Evolutionary conservation across 1,140 invertebrate species (phyloP).

Genomic region (Dreissena rostriformis): DNA sequence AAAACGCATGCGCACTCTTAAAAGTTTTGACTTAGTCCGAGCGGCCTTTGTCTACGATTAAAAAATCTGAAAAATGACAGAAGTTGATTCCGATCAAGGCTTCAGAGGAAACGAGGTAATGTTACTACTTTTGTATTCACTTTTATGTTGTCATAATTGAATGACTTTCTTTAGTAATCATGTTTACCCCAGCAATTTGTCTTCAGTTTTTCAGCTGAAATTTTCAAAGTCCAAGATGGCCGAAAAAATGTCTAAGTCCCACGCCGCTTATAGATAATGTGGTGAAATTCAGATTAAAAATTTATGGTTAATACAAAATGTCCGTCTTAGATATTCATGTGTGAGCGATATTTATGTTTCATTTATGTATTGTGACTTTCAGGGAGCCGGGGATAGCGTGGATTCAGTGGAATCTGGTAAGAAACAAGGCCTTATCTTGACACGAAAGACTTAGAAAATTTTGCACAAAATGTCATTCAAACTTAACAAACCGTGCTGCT

Average conservation of each 20-base stretch:
- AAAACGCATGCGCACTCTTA: not conserved
- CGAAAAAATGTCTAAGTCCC: slow-evolving; percentile 67
- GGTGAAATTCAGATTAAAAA: slow-evolving; percentile 28
- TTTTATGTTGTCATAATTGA: not conserved
- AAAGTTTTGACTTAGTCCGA: slow-evolving; percentile 1
- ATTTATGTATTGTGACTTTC: slow-evolving; percentile 41
- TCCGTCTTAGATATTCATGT: not conserved
- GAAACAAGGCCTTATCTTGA: slow-evolving; percentile 29
- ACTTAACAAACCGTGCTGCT: not conserved
- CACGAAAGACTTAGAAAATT: slow-evolving; percentile 38
- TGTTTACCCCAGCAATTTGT: slow-evolving; percentile 32
- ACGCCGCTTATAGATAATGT: slow-evolving; percentile 18
- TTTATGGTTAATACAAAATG: not conserved
- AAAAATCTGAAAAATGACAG: slow-evolving; percentile 33
- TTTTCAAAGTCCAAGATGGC: slow-evolving; percentile 68
- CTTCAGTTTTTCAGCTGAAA: slow-evolving; percentile 57
- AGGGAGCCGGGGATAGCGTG: slow-evolving; percentile 43
- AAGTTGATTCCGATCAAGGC: slow-evolving; percentile 26
- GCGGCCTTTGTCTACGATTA: not conserved
- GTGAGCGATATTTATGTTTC: not conserved
- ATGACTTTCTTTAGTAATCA: not conserved
- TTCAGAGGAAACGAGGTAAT: slow-evolving; percentile 35
- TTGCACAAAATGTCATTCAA: not conserved
- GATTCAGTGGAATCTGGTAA: slow-evolving; percentile 49
- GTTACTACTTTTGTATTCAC: not conserved